Base-by-base conservation (phyloP, 2,888 invertebrate genomes). In the Drosophila kuntzei region DNA sequence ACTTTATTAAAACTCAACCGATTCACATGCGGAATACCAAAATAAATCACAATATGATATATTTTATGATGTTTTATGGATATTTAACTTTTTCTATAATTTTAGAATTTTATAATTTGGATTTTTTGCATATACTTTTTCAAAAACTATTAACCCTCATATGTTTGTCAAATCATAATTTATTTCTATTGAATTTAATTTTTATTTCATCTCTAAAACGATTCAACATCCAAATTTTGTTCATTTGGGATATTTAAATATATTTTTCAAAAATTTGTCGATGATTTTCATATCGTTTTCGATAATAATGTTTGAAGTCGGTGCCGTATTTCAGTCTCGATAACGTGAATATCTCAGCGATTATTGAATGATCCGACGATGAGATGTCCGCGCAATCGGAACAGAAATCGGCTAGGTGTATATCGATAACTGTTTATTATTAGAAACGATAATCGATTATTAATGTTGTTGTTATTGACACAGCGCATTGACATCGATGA, bases 301-400 rank as follows among this genome's bases (percentile, higher is more conserved):
- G 39, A 18, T 18, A 25, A 3, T 3, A 27, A 9, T 14, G 3
- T 4, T 53, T 16, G 66, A n/a, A 32, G 55, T 4, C 3, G n/a
- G 3, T 39, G 53, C 37, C 71, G 5, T 25, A 18, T 8, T 8
- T 18, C 43, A 55, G 49, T 63, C 64, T 73, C 78, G 70, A 78
- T 58, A 65, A 76, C 78, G 78, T 70, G 76, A 76, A 79, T 79
- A 79, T 79, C 79, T 80, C 78, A 80, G 59, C 64, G 46, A 20
- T 44, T 80, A 69, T 71, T 53, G 4, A 14, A 14, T 20, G 11
- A 8, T n/a, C 8, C 7, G 3, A 69, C 64, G 64, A 70, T 72
- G 62, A 53, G 78, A 80, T 51, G 46, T 61, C 62, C 78, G 47
- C 67, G 78, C 62, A 59, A 78, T 79, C 80, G 69, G 43, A 54